Conservation (phyloP, 2,113 vertebrate genomes). For the Silurus glanis region DNA sequence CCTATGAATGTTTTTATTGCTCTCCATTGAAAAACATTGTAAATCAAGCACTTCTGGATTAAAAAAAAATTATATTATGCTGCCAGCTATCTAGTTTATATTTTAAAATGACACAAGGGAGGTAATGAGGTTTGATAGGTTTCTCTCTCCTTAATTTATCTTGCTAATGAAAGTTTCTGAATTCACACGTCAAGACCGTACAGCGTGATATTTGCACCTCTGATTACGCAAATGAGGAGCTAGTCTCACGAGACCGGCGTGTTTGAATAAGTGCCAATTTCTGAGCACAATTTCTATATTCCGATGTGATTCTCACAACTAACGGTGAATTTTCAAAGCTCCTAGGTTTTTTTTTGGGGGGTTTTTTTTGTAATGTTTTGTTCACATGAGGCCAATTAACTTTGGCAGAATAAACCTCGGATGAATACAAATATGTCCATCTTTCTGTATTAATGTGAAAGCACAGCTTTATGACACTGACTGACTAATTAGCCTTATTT, state of each 20-base stretch:
- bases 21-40: not conserved
- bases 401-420: constrained; percentile 32
- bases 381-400: constrained; percentile 49
- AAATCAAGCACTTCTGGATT: not conserved
- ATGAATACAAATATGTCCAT: constrained; percentile 45
- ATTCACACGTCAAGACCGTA: not conserved
- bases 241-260: constrained; percentile 3
- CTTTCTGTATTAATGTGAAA: constrained; percentile 31
- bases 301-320: constrained; percentile 19
- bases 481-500: constrained; percentile 44
- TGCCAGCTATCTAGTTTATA: constrained; percentile 3
- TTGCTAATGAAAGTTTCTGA: not conserved
- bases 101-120: not conserved
- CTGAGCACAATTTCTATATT: not conserved
- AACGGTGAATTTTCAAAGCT: constrained; percentile 31
- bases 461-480: constrained; percentile 47
- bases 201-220: not conserved
- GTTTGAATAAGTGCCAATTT: constrained; percentile 16
- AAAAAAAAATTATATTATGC: constrained; percentile 8
- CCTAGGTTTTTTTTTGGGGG: not conserved
- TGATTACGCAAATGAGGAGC: constrained; percentile 9
- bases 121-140: constrained; percentile 12
- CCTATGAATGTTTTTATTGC: not conserved
- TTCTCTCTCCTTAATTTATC: constrained; percentile 10
- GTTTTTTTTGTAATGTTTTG: not conserved